These are phyloP conservation scores for Orchesella cincta DNA, from an alignment of 1,140 invertebrate genomes.

Conservation along the genomic window DNA sequence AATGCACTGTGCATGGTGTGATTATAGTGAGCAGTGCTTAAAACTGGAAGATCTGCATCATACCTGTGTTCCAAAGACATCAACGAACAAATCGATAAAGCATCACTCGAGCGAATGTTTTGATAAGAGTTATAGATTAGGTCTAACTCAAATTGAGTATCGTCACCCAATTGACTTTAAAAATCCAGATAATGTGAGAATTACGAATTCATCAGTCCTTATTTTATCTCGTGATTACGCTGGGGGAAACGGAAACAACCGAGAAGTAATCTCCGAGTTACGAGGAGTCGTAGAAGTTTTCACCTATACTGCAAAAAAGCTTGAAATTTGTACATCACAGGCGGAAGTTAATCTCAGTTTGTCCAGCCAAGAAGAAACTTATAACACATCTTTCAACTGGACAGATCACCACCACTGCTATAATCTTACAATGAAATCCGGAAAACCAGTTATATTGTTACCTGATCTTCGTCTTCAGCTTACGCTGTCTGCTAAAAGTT, in stretches of 20 bases:
- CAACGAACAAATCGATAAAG: constrained; percentile 22
- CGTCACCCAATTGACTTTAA: constrained; percentile 79
- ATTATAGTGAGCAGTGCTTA: constrained; percentile 31
- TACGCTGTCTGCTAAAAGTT: constrained; percentile 39
- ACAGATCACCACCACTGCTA: constrained; percentile 37
- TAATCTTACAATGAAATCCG: constrained; percentile 60
- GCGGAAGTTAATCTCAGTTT: constrained; percentile 43
- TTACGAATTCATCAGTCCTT: constrained; percentile 40
- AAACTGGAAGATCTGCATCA: constrained; percentile 3
- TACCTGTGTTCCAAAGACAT: constrained; percentile 33
- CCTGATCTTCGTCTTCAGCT: constrained; percentile 55
- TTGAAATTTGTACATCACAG: constrained; percentile 47
- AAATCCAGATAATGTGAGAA: constrained; percentile 70
- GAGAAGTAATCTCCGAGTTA: constrained; percentile 21
- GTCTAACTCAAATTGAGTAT: constrained; percentile 84
- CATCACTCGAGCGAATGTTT: constrained; percentile 58
- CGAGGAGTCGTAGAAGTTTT: constrained; percentile 35
- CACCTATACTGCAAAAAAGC: constrained; percentile 21
- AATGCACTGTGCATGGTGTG: constrained; percentile 44
- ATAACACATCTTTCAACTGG: constrained; percentile 31
- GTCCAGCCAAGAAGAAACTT: constrained; percentile 36
- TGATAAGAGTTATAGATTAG: constrained; percentile 74
- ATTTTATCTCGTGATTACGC: constrained; percentile 4
- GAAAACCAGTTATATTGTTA: constrained; percentile 60
- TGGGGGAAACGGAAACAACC: not conserved